phyloP scores from a whole-genome alignment of 2,797 vertebrate species.

The Channa striata region DNA sequence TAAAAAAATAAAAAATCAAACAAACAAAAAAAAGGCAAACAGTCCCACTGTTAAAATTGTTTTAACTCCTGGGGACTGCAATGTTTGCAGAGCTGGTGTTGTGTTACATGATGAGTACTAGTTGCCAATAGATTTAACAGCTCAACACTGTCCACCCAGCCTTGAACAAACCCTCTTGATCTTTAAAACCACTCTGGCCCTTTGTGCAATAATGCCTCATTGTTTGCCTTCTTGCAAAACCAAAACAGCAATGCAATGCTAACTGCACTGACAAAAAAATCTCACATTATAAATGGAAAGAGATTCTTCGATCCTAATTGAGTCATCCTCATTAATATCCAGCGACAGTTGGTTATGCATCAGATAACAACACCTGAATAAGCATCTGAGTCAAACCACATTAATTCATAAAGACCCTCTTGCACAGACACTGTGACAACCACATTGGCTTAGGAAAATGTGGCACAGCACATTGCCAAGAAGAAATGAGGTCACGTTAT shows the following conservation, averaged over 20 bases:
- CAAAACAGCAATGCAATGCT: neutral
- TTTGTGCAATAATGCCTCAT: slow-evolving; percentile 11
- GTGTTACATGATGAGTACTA: slow-evolving; percentile 57
- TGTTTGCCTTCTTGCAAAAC: slow-evolving; percentile 20
- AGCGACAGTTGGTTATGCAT: slow-evolving; percentile 57
- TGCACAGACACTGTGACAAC: slow-evolving; percentile 55
- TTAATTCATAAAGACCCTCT: slow-evolving; percentile 67
- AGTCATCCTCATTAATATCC: slow-evolving; percentile 63
- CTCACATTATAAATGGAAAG: neutral
- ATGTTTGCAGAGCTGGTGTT: slow-evolving; percentile 54
- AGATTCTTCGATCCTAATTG: slow-evolving; percentile 31
- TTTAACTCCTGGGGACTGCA: slow-evolving; percentile 46
- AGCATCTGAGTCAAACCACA: slow-evolving; percentile 60
- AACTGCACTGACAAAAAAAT: slow-evolving; percentile 14
- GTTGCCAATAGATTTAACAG: slow-evolving; percentile 61
- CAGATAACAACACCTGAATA: slow-evolving; percentile 66
- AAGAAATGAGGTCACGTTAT: slow-evolving; percentile 79
- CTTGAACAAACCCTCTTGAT: slow-evolving; percentile 41
- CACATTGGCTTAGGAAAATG: slow-evolving; percentile 57
- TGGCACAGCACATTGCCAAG: slow-evolving; percentile 60
- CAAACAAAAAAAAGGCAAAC: neutral
- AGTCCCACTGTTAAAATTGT: slow-evolving; percentile 34
- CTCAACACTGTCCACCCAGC: slow-evolving; percentile 51
- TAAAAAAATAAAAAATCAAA: no score
- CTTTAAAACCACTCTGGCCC: slow-evolving; percentile 28